These are phyloP conservation scores for Nomada fucata DNA, from an alignment of 2,888 invertebrate genomes.

Conservation along the genomic window DNA sequence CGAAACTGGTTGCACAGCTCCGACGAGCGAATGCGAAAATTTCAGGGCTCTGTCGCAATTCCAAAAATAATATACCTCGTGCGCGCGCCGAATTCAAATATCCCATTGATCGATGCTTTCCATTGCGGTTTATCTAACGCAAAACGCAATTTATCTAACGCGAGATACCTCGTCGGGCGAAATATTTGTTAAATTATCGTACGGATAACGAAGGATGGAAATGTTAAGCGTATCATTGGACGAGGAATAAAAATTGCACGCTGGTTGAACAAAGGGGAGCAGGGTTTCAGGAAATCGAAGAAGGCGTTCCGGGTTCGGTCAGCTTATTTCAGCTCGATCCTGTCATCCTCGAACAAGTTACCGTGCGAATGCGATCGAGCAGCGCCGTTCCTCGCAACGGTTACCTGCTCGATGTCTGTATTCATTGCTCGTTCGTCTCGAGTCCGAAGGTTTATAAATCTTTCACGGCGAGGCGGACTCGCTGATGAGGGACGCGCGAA, in stretches of 20 bases:
- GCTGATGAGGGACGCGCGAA: background rate
- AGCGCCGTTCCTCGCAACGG: slow-evolving; percentile 25
- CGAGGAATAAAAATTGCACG: background rate
- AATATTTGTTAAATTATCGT: no score
- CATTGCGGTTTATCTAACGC: no score
- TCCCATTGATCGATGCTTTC: no score
- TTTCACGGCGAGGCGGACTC: background rate
- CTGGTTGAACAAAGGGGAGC: background rate
- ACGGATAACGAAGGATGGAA: no score
- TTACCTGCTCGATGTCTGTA: slow-evolving; percentile 19
- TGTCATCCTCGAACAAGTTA: slow-evolving; percentile 38
- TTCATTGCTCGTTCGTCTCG: slow-evolving; percentile 4
- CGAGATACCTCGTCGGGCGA: no score
- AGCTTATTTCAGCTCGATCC: slow-evolving; percentile 21
- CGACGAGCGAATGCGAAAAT: no score
- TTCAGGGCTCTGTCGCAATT: no score
- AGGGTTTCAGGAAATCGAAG: slow-evolving; percentile 1
- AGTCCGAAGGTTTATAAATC: slow-evolving; percentile 10
- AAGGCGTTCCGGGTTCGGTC: background rate
- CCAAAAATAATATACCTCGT: no score
- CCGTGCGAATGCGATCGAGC: slow-evolving; percentile 27
- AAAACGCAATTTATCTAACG: no score
- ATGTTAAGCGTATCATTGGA: no score
- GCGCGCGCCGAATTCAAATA: no score
- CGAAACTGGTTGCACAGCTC: background rate